These are phyloP conservation scores for Caranx melampygus DNA, from an alignment of 2,113 vertebrate genomes.

Conservation along the genomic window DNA sequence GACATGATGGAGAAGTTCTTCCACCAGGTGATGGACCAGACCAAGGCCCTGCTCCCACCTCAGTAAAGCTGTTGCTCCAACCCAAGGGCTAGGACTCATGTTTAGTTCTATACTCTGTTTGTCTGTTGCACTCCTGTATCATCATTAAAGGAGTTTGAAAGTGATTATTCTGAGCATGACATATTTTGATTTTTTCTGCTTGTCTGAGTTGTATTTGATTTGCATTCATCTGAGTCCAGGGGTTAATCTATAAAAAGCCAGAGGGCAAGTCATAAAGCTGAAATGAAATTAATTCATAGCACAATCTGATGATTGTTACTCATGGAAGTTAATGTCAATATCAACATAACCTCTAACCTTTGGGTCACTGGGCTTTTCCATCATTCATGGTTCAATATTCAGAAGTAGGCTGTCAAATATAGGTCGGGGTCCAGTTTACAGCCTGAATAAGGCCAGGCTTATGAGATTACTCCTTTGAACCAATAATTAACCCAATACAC, in stretches of 20 bases:
- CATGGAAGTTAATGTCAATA: conserved; percentile 28
- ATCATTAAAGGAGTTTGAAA: conserved; percentile 1
- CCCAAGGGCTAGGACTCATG: neutral
- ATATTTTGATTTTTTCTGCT: conserved; percentile 3
- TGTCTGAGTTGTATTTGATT: neutral
- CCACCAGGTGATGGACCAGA: conserved; percentile 70
- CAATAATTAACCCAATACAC: conserved; percentile 13
- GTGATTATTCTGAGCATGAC: neutral
- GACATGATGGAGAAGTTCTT: conserved; percentile 63
- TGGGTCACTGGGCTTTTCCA: conserved; percentile 30
- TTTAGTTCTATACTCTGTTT: conserved; percentile 1
- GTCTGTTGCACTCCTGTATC: neutral
- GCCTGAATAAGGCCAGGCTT: neutral
- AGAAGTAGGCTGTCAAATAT: conserved; percentile 15
- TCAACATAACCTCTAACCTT: conserved; percentile 38
- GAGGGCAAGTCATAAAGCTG: conserved; percentile 26
- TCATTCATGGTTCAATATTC: conserved; percentile 52
- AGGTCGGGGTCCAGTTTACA: neutral
- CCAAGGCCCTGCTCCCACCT: conserved; percentile 65
- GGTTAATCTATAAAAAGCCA: conserved; percentile 11
- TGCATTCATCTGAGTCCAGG: neutral
- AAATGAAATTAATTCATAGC: conserved; percentile 36
- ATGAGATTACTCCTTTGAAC: neutral
- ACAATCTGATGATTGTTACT: conserved; percentile 18
- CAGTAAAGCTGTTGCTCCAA: conserved; percentile 32